These are phyloP conservation scores for Aradus depressus DNA, from an alignment of 2,888 invertebrate species.

Conservation along the genomic window DNA sequence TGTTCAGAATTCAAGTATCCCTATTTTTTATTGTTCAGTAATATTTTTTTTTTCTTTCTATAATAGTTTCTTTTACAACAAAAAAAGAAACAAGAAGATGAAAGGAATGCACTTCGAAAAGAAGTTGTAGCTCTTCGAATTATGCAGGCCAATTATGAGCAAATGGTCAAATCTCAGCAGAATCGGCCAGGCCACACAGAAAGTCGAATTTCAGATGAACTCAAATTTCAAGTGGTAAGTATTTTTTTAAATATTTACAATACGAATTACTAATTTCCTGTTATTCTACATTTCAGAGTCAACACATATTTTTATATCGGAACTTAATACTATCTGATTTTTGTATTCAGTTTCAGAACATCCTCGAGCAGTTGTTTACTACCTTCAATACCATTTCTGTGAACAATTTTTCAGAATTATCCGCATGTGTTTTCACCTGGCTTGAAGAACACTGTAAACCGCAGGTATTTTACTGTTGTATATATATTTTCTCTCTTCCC, in stretches of 20 bases:
- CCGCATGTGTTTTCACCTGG: constrained; percentile 92
- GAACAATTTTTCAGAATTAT: constrained; percentile 86
- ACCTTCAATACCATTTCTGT: constrained; percentile 71
- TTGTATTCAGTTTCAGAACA: constrained; percentile 71
- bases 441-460: constrained; percentile 95
- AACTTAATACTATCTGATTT: not conserved
- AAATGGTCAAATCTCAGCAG: constrained; percentile 92
- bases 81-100: constrained; percentile 90
- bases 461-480: constrained; percentile 39
- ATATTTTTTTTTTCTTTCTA: no score
- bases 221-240: constrained; percentile 90
- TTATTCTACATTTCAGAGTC: not conserved
- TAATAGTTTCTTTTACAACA: constrained; percentile 78
- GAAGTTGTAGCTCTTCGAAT: constrained; percentile 89
- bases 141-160: constrained; percentile 90
- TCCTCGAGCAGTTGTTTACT: constrained; percentile 86
- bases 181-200: constrained; percentile 79
- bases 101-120: constrained; percentile 74
- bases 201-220: constrained; percentile 82
- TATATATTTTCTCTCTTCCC: not conserved
- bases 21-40: no score
- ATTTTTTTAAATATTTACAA: not conserved
- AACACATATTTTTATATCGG: not conserved
- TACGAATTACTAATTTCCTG: not conserved
- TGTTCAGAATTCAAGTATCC: no score